phyloP scores from a whole-genome alignment of 2,113 vertebrate genomes.

The Mormyrus iriodes region DNA sequence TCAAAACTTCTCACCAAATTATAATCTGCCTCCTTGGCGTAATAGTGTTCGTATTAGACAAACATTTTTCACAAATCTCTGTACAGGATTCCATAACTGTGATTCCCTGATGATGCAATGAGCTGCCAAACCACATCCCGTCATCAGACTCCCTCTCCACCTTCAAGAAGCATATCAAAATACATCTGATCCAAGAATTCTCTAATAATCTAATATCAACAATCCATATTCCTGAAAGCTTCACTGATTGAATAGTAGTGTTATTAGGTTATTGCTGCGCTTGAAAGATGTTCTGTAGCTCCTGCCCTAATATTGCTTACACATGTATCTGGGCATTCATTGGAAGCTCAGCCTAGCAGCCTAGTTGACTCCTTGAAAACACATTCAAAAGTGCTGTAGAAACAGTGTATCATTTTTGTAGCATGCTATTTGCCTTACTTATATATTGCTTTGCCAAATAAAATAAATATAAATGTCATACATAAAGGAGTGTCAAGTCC shows the following conservation, averaged over 20 bases:
- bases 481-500: background rate
- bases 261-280: background rate
- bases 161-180: background rate
- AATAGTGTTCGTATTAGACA: background rate
- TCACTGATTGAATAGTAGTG: background rate
- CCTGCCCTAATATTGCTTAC: background rate
- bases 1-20: background rate
- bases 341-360: background rate
- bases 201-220: background rate
- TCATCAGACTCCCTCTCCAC: background rate
- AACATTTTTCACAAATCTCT: background rate
- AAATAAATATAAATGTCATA: background rate
- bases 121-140: background rate
- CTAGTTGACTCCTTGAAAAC: background rate
- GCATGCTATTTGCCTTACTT: background rate
- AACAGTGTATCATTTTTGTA: background rate
- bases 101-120: background rate
- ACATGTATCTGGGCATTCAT: background rate
- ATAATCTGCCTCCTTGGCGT: background rate
- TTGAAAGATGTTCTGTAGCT: background rate
- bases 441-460: background rate
- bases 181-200: background rate
- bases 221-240: background rate
- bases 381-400: background rate
- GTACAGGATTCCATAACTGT: background rate